Evolutionary conservation across 1,140 invertebrate genomes (phyloP), one percentile per base, ranked within the genome.

Genomic region (Hyposmocoma kahamanoa): DNA sequence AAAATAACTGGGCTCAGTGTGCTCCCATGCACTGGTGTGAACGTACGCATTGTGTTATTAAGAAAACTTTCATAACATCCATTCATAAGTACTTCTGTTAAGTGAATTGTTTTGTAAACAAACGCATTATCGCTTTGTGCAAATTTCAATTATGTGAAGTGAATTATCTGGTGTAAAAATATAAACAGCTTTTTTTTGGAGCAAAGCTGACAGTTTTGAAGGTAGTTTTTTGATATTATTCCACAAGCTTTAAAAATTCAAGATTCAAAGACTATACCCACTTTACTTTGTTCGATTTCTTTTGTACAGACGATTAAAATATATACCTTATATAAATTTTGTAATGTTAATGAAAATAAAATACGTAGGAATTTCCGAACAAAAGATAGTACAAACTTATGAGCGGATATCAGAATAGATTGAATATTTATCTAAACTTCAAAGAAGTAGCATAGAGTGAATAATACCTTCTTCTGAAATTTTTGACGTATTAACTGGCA

Each of bases 81-180:
- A 15, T 15, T 15, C 32, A 36, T 17, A 36, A 13, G 32, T 36
- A 6, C n/a, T 36, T 15, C 32, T 36, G 32, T 17, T 36, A 36
- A 36, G 15, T 15, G 32, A 36, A 21, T 41, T 21, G 38, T 41
- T 41, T 41, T 21, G 38, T 41, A 21, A 41, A 41, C 38, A 20
- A 13, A 10, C 8, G 13, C 32, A 8, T 2, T 20, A 10, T 41
- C 1, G 8, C 18, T 41, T 1, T 41, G 5, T 41, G 18, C 11
- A 20, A 22, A 41, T 41, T 41, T 41, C 9, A 11, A 20, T 22
- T 21, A 13, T 41, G 38, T 41, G 38, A 18, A 41, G 20, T 11
- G 13, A 21, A 10, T 41, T 20, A 11, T 10, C 10, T 41, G 18
- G 20, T 6, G 9, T 6, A 6, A 6, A 28, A 28, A 6, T 28